Evolutionary conservation across 2,797 vertebrate species (phyloP), one percentile per base, ranked within the genome.

Genomic region (Falco concolor): DNA sequence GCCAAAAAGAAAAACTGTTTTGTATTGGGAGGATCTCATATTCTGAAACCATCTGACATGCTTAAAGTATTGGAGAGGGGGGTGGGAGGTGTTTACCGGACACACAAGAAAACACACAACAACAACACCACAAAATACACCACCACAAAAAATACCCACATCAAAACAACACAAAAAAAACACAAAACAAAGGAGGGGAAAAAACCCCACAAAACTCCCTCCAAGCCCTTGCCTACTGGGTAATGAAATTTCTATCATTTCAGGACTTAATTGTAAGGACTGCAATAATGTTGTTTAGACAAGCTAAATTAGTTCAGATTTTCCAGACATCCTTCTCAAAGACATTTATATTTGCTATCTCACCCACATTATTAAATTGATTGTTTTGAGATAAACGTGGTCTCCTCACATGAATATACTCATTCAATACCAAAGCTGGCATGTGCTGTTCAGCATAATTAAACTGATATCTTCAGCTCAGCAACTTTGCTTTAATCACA

Each of bases 381-480:
- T 65, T 27, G 16, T 50, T 85, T 81, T 72, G 70, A 93, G 68
- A 89, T 44, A 67, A 73, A 70, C 1, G 1, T 11, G 6, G 24
- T 70, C 68, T 38, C 27, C 32, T 53, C 47, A n/a, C 7, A 14
- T 3, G 15, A 77, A 84, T 52, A 42, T 19, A 49, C 8, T 81
- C 59, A 27, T 42, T 73, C 49, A 54, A 44, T 80, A 60, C 40
- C 68, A 87, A 70, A 50, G 64, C 72, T 76, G 77, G 25, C 45
- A 59, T 1, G 3, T 64, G 74, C 77, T 73, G 67, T 63, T 84
- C 68, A 89, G 72, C 28, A 67, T 70, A 68, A 25, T 83, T 89
- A 85, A 91, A 70, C 64, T 14, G 44, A 59, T 52, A 64, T 28
- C 60, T 80, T 56, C 84, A 70, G 75, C 79, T 91, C 78, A 95